phyloP scores from a whole-genome alignment of 2,888 invertebrate species.

The Pogonocherus hispidulus region DNA sequence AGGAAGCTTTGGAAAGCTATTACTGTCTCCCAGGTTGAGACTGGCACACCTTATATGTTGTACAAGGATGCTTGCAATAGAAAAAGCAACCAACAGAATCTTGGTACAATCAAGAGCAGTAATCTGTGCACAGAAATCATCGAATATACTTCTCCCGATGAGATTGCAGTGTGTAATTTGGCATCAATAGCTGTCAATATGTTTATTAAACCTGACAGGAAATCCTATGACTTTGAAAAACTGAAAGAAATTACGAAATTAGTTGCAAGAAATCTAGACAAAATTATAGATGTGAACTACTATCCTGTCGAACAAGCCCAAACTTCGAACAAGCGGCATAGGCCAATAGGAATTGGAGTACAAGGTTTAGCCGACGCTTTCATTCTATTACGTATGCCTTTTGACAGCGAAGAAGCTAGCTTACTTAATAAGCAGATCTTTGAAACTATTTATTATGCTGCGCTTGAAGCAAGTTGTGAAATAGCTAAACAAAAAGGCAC shows the following conservation, averaged over 20 bases:
- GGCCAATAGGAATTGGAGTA: constrained; percentile 93
- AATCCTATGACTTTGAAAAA: constrained; percentile 88
- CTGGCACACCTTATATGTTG: constrained; percentile 97
- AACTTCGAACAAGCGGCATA: constrained; percentile 88
- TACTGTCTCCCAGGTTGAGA: constrained; percentile 95
- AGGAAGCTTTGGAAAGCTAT: constrained; percentile 95
- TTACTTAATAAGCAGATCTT: constrained; percentile 95
- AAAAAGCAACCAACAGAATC: constrained; percentile 97
- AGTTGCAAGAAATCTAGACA: constrained; percentile 92
- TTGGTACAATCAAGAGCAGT: constrained; percentile 98
- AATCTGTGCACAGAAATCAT: constrained; percentile 99
- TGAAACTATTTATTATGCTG: constrained; percentile 98
- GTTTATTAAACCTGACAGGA: constrained; percentile 84
- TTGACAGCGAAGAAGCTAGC: constrained; percentile 89
- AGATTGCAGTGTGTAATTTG: constrained; percentile 97
- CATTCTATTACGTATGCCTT: constrained; percentile 92
- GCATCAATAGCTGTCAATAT: constrained; percentile 97
- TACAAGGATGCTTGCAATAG: constrained; percentile 97
- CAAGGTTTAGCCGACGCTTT: constrained; percentile 97
- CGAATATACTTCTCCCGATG: constrained; percentile 92
- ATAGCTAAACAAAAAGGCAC: constrained; percentile 86
- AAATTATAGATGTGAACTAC: constrained; percentile 96
- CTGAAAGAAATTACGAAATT: constrained; percentile 90
- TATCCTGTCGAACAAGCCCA: constrained; percentile 94
- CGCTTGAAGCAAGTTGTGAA: constrained; percentile 96